Conservation (phyloP, 2,113 vertebrate genomes). For the Petaurus breviceps region DNA sequence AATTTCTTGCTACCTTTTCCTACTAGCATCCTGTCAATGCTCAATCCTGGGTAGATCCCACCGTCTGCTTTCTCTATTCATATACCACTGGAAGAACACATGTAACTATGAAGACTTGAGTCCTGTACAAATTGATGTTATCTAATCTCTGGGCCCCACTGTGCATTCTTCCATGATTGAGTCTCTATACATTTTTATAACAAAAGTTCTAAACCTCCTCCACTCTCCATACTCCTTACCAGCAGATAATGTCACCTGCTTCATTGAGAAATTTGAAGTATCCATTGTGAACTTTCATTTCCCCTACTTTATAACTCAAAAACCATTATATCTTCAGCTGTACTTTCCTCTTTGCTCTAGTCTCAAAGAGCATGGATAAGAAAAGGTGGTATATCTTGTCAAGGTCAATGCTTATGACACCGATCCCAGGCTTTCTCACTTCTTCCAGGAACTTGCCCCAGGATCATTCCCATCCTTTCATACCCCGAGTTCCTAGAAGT, state of each 20-base stretch:
- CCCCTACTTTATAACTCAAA: not conserved
- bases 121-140: not conserved
- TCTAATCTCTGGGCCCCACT: not conserved
- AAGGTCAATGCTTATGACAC: not conserved
- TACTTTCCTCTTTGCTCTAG: not conserved
- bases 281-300: not conserved
- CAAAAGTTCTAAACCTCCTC: not conserved
- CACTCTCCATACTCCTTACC: not conserved
- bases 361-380: not conserved
- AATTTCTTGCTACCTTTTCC: not conserved
- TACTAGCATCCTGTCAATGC: not conserved
- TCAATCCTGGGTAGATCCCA: not conserved
- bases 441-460: not conserved
- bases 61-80: not conserved
- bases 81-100: not conserved
- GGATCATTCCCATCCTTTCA: not conserved
- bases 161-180: not conserved
- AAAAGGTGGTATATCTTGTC: not conserved
- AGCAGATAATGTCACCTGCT: not conserved
- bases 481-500: not conserved
- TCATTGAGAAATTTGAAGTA: not conserved
- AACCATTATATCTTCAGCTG: not conserved
- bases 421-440: not conserved
- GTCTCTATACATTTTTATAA: not conserved
- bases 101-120: not conserved